These are phyloP conservation scores for Scaptomyza montana DNA, from an alignment of 1,140 invertebrate species.

Conservation along the genomic window DNA sequence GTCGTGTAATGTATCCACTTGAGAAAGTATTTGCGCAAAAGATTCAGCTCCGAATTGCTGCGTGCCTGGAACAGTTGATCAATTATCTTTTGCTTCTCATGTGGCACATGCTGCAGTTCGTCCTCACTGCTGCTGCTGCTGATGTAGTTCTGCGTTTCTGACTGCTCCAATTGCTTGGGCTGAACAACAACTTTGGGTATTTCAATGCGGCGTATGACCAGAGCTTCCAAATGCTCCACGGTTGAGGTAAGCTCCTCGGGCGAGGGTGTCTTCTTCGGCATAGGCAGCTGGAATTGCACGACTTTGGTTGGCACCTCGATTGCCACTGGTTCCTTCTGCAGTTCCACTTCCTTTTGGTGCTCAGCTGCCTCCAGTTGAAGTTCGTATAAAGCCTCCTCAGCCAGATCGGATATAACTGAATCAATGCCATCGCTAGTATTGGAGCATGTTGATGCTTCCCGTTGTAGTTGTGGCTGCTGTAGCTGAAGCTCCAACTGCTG, in stretches of 20 bases:
- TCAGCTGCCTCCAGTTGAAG: slow-evolving; percentile 72
- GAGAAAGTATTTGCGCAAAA: slow-evolving; percentile 81
- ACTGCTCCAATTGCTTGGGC: slow-evolving; percentile 31
- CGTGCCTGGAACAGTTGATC: slow-evolving; percentile 64
- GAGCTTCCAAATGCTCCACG: slow-evolving; percentile 30
- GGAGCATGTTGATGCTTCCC: slow-evolving; percentile 69
- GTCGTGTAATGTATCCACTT: slow-evolving; percentile 82
- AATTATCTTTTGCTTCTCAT: slow-evolving; percentile 74
- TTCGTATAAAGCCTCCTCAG: slow-evolving; percentile 73
- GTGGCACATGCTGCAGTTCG: slow-evolving; percentile 19
- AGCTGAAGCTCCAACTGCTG: slow-evolving; percentile 19
- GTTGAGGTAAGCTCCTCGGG: slow-evolving; percentile 13
- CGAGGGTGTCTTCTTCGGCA: slow-evolving; percentile 25
- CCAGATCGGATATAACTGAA: slow-evolving; percentile 78
- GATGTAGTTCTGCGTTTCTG: not conserved
- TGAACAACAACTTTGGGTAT: slow-evolving; percentile 60
- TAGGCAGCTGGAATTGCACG: slow-evolving; percentile 63
- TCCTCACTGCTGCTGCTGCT: slow-evolving; percentile 48
- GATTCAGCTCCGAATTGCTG: slow-evolving; percentile 39
- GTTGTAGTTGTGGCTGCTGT: slow-evolving; percentile 25
- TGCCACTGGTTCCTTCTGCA: slow-evolving; percentile 31
- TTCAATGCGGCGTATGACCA: slow-evolving; percentile 65
- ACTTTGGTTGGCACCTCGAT: slow-evolving; percentile 25
- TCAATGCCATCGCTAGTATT: slow-evolving; percentile 81
- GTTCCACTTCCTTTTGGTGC: slow-evolving; percentile 45